phyloP scores from a whole-genome alignment of 2,888 invertebrate species.

The Bombylius major region DNA sequence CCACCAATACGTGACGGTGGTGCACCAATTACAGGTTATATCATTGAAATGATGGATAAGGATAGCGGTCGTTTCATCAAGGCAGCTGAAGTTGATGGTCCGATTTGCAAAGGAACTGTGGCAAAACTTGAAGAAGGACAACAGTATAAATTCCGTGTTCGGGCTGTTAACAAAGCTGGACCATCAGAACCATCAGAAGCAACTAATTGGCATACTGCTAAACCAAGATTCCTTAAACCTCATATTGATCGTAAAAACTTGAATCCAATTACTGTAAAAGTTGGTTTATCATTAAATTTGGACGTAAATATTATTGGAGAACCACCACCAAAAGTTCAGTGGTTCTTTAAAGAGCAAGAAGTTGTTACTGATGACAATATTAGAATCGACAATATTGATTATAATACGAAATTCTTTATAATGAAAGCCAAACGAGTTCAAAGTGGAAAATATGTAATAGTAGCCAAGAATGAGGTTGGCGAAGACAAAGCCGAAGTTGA shows the following conservation, averaged over 20 bases:
- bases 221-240: conserved; percentile 83
- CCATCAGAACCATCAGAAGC: conserved; percentile 84
- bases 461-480: conserved; percentile 84
- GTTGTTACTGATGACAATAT: conserved; percentile 47
- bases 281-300: conserved; percentile 73
- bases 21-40: conserved; percentile 85
- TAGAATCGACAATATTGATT: conserved; percentile 72
- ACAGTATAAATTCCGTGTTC: conserved; percentile 87
- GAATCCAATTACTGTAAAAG: conserved; percentile 71
- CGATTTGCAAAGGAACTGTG: conserved; percentile 74
- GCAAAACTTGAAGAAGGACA: conserved; percentile 84
- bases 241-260: conserved; percentile 85
- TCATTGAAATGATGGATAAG: conserved; percentile 86
- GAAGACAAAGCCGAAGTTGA: conserved; percentile 86
- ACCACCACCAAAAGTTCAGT: conserved; percentile 83
- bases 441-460: conserved; percentile 79
- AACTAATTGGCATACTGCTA: conserved; percentile 83
- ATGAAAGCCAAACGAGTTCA: conserved; percentile 68
- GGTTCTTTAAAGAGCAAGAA: conserved; percentile 67
- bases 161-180: conserved; percentile 94
- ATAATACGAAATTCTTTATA: conserved; percentile 82
- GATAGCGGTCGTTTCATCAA: conserved; percentile 74
- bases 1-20: conserved; percentile 81
- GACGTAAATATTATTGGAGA: conserved; percentile 87
- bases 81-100: conserved; percentile 73